A percentile compares a stretch with the other conserved stretches of the same genome.
Evolutionary conservation across 2,113 vertebrate genomes (phyloP).

Genomic region (Desmodus rotundus): DNA sequence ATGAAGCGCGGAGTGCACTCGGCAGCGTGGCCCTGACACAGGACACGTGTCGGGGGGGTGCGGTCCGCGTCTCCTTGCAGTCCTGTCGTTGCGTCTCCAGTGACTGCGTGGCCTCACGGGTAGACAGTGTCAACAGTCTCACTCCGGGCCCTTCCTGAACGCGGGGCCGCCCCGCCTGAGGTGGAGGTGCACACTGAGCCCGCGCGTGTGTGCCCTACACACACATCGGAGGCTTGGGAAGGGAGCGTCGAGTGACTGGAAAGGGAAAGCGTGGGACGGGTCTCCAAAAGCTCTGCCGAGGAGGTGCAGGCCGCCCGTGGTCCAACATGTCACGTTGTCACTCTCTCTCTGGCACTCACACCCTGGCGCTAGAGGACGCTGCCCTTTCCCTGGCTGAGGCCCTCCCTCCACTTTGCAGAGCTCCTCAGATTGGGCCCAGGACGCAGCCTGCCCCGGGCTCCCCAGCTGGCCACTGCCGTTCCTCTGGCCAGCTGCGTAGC

Average conservation of each 20-base stretch:
- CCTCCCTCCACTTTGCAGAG: background rate
- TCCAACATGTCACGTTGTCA: background rate
- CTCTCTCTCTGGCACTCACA: background rate
- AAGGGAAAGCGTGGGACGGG: too few relatives aligned
- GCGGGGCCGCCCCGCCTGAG: background rate
- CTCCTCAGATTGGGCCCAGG: background rate
- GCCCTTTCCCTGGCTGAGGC: background rate
- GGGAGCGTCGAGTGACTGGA: too few relatives aligned
- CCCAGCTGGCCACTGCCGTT: background rate
- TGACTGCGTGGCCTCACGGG: background rate
- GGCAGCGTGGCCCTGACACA: background rate
- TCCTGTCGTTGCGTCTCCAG: background rate
- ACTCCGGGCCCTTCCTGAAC: background rate
- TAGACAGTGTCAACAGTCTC: background rate
- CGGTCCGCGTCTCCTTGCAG: accelerated
- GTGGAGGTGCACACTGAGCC: too few relatives aligned
- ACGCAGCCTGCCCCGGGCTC: background rate
- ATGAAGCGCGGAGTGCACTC: background rate
- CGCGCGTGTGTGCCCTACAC: too few relatives aligned
- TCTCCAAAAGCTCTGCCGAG: too few relatives aligned
- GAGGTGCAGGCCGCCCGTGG: too few relatives aligned
- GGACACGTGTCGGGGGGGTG: background rate
- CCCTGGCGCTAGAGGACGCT: too few relatives aligned
- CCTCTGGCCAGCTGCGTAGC: background rate
- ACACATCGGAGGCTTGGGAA: too few relatives aligned